Base-by-base conservation (phyloP, 64 coral and sea anemone genomes). In the Hydrozoanthus tunicans region DNA sequence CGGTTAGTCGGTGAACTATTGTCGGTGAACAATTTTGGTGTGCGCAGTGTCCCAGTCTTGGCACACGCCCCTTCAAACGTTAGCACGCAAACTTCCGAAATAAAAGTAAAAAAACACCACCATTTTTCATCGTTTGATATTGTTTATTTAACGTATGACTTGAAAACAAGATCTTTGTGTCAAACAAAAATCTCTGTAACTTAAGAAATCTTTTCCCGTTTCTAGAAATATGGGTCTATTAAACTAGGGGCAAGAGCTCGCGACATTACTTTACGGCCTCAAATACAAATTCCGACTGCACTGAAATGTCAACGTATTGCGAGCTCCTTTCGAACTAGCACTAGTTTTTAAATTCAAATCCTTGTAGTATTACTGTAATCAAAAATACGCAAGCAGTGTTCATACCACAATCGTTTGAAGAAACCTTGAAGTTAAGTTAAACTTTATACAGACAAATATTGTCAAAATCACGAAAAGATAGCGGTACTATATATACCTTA, bases 141-240 rank as follows among this genome's bases (percentile, higher is more conserved):
- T 74, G 68, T 86, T 62, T 86, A 73, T 71, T 86, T 73, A 74
- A 74, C 25, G 54, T 86, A 86, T 69, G 74, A 71, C 67, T 73
- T 73, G 53, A 54, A 53, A 74, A 86, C 20, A 58, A 73, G 70
- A 86, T 86, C 24, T 86, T 86, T 86, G 83, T 74, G 59, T 73
- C 83, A 86, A 86, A 86, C 83, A 86, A 86, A 86, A 74, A 86
- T 59, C 27, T 7, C 17, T 27, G 7, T 2, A 25, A 43, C 26
- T 86, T 74, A n/a, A 73, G 68, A 74, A 12, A 73, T 17, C 55
- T 86, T 73, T 59, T 4, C 56, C 25, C 68, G n/a, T 23, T 86
- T 14, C 55, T 65, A 65, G 11, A 65, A 65, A 65, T 65, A 9
- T 65, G 17, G 63, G 11, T 13, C 63, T 65, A 10, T 1, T 9